Evolutionary conservation across 2,888 invertebrate species (phyloP).

Genomic region (Lutraria lutraria): DNA sequence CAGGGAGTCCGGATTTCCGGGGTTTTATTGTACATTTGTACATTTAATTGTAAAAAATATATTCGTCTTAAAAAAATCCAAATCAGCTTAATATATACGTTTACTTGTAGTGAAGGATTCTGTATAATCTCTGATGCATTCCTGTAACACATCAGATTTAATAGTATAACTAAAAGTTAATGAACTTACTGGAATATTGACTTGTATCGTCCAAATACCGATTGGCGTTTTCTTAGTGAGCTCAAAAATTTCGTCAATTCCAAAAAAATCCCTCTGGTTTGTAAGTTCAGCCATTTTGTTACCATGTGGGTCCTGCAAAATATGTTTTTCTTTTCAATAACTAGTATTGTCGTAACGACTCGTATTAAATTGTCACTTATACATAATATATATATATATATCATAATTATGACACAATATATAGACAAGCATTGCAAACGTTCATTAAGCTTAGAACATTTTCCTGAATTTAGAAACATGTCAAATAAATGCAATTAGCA

Average conservation of each 20-base stretch:
- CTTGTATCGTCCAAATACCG: slow-evolving; percentile 94
- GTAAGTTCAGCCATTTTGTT: slow-evolving; percentile 91
- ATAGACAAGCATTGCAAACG: not conserved
- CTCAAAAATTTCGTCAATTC: slow-evolving; percentile 29
- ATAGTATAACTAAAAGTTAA: not conserved
- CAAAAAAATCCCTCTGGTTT: slow-evolving; percentile 91
- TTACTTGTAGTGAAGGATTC: no score
- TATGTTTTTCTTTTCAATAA: not conserved
- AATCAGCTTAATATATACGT: no score
- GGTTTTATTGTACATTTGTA: no score
- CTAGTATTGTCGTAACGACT: no score
- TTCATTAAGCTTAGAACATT: no score
- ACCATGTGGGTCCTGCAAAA: slow-evolving; percentile 90
- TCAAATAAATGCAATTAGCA: no score
- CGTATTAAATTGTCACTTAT: no score
- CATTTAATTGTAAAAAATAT: no score
- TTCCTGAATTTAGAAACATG: no score
- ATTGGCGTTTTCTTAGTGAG: slow-evolving; percentile 93
- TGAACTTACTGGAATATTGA: slow-evolving; percentile 78
- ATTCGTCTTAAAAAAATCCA: no score
- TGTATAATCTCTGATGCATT: no score
- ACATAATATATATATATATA: not conserved
- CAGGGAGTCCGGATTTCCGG: no score
- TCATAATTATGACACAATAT: not conserved
- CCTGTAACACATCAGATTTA: not conserved